These are phyloP conservation scores for Sapajus apella DNA, from an alignment of 2,113 vertebrate species.

Conservation along the genomic window DNA sequence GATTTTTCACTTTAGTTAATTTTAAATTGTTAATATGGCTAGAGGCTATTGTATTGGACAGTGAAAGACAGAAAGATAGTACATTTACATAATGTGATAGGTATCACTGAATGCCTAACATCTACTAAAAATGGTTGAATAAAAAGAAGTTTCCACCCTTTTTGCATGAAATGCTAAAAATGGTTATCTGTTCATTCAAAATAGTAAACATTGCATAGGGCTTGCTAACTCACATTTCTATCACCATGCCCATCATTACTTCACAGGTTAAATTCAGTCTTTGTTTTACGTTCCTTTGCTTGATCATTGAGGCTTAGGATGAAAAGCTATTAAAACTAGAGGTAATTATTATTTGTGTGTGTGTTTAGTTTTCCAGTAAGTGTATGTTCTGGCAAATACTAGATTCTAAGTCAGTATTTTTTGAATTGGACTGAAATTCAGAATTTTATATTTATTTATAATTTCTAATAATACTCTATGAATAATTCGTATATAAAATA, in stretches of 20 bases:
- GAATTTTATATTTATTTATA: constrained; percentile 1
- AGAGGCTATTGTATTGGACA: neutral
- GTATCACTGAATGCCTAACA: neutral
- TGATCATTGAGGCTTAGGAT: neutral
- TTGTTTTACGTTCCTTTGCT: neutral
- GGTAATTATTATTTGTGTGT: neutral
- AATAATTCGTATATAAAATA: neutral
- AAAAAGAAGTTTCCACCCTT: neutral
- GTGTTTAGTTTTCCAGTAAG: neutral
- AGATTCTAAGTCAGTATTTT: neutral
- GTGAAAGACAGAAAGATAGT: neutral
- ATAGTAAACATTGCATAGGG: neutral
- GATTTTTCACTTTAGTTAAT: neutral
- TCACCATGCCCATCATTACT: neutral
- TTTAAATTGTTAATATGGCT: neutral
- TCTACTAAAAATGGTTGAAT: neutral
- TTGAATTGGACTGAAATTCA: neutral
- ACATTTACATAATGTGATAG: neutral
- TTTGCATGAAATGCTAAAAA: neutral
- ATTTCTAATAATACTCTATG: neutral
- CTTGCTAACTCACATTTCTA: constrained; percentile 6
- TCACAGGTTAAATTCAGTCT: neutral
- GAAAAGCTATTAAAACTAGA: neutral
- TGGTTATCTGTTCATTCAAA: neutral
- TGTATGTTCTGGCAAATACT: neutral